These are phyloP conservation scores for Petrolisthes cinctipes DNA, from an alignment of 2,888 invertebrate species.

Conservation along the genomic window DNA sequence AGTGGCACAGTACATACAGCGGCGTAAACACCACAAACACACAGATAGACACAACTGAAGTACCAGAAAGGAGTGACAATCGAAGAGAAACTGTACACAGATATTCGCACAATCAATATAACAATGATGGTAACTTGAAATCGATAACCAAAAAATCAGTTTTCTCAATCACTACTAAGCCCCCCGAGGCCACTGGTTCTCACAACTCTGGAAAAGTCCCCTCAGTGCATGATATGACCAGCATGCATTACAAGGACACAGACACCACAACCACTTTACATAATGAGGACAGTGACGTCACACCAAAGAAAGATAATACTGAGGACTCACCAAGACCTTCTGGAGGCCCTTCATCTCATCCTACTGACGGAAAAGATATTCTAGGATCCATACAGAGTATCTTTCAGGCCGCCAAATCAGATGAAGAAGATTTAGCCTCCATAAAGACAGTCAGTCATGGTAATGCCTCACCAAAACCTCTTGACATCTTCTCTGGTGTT, in stretches of 20 bases:
- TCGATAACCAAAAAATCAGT: too few relatives aligned
- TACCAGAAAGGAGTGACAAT: neutral
- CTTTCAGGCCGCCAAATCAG: conserved; percentile 10
- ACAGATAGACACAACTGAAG: neutral
- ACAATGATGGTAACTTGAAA: neutral
- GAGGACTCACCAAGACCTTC: neutral
- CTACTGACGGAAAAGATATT: conserved; percentile 41
- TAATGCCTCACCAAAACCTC: conserved; percentile 20
- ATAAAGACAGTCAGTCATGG: conserved; percentile 31
- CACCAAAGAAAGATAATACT: neutral
- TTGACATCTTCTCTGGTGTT: conserved; percentile 38
- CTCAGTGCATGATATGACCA: conserved; percentile 53
- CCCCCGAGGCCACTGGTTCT: neutral
- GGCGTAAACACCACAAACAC: neutral
- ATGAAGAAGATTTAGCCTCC: neutral
- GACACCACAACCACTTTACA: neutral
- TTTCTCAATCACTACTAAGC: neutral
- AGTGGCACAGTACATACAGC: neutral
- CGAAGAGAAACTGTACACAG: neutral
- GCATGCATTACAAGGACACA: conserved; percentile 21
- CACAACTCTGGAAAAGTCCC: neutral
- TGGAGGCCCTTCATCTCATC: neutral
- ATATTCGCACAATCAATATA: too few relatives aligned
- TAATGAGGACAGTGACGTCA: neutral
- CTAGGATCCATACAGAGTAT: conserved; percentile 48